Base-by-base conservation (phyloP, 2,113 vertebrate genomes). In the Panthera leo region DNA sequence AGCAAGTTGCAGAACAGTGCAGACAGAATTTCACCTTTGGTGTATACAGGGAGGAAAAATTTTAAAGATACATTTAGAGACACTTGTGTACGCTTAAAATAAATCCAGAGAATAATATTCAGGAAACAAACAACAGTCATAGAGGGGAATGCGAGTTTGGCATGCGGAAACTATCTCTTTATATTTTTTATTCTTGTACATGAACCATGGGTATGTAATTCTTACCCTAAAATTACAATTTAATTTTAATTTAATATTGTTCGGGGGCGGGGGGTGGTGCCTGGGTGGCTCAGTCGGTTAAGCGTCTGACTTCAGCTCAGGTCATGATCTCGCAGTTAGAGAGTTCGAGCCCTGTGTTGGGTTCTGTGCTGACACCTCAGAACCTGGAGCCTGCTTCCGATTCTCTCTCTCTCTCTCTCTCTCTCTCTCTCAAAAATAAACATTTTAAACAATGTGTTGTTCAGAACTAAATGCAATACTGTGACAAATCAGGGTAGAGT, bases 31-130 rank as follows among this genome's bases (percentile, higher is more conserved):
- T n/a, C 19, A 89, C 36, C 29, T 58, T 91, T 4, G 71, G 48
- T 75, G 13, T 42, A 42, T 36, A 96, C 36, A 65, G 71, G 13
- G 13, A 51, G 39, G 61, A 21, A 29, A 36, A 34, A 34, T 14
- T 42, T 31, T 89, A 53, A 90, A 63, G 9, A 51, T 5, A 42
- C n/a, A 78, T 48, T 67, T 85, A 75, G 45, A 70, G 8, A 45
- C 15, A 68, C 65, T 89, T 85, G 75, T 4, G 42, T 58, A 61
- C 73, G 27, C 34, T 75, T 93, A 85, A 53, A 42, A n/a, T 58
- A 94, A 91, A 34, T 31, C 29, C 55, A 89, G 88, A 85, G 65
- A 80, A 29, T 68, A 80, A 29, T 68, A 55, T 58, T 85, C 51
- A 70, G 68, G 61, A 89, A 75, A 45, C 31, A 25, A 80, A 63